These are phyloP conservation scores for Hyles vespertilio DNA, from an alignment of 1,140 invertebrate genomes.

Conservation along the genomic window DNA sequence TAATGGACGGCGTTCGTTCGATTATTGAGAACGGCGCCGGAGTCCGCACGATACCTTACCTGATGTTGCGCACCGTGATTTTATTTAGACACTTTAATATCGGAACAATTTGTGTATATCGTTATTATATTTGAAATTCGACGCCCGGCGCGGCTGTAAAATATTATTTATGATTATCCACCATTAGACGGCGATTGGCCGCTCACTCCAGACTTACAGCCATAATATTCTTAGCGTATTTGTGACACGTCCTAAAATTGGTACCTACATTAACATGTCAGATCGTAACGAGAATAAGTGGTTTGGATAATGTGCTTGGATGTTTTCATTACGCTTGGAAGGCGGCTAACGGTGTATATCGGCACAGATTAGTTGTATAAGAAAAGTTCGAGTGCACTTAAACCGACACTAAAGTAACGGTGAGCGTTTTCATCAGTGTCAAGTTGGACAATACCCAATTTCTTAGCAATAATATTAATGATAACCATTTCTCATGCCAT, in stretches of 20 bases:
- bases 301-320: no score
- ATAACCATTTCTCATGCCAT: slow-evolving; percentile 12
- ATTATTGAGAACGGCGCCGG: slow-evolving; percentile 26
- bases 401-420: slow-evolving; percentile 21
- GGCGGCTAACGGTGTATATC: slow-evolving; percentile 12
- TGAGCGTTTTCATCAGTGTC: slow-evolving; percentile 15
- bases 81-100: slow-evolving; percentile 7
- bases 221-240: neutral
- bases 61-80: slow-evolving; percentile 12
- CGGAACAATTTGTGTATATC: slow-evolving; percentile 1
- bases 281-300: no score
- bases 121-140: neutral
- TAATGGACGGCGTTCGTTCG: slow-evolving; percentile 19
- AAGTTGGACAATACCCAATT: slow-evolving; percentile 22
- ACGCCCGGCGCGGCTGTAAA: neutral
- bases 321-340: neutral
- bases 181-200: neutral
- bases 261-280: no score
- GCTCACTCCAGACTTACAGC: neutral
- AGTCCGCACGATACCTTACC: slow-evolving; percentile 12
- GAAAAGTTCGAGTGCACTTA: slow-evolving; percentile 16
- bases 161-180: slow-evolving; percentile 12
- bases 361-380: slow-evolving; percentile 8
- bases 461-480: slow-evolving; percentile 24
- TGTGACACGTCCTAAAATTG: neutral